Conservation (phyloP, 2,113 vertebrate species). For the Tragelaphus imberbis region DNA sequence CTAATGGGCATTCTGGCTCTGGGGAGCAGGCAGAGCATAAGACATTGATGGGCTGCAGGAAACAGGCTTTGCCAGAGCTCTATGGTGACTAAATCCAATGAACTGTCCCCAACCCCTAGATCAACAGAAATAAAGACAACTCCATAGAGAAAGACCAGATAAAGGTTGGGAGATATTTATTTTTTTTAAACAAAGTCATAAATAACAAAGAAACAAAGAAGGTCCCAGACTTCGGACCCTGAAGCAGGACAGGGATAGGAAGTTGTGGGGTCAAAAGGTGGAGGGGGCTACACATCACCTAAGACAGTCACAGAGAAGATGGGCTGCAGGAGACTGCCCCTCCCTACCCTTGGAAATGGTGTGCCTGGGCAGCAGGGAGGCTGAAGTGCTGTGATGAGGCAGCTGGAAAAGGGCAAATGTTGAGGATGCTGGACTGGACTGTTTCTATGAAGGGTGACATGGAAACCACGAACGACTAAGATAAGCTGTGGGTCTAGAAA, state of each 20-base stretch:
- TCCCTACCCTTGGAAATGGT: background rate
- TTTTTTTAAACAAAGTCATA: slow-evolving; percentile 77
- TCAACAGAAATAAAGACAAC: slow-evolving; percentile 37
- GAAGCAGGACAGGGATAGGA: slow-evolving; percentile 47
- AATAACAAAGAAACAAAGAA: slow-evolving; percentile 69
- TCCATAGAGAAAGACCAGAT: slow-evolving; percentile 2
- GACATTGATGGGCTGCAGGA: background rate
- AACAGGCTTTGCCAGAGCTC: background rate
- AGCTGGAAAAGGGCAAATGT: slow-evolving; percentile 13
- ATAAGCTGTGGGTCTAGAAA: slow-evolving; percentile 57
- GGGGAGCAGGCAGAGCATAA: background rate
- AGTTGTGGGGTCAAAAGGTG: slow-evolving; percentile 30
- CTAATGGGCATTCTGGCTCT: background rate
- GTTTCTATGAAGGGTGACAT: slow-evolving; percentile 11
- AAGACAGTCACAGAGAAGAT: slow-evolving; percentile 30
- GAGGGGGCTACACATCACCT: slow-evolving; percentile 19
- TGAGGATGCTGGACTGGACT: background rate
- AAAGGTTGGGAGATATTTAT: slow-evolving; percentile 78
- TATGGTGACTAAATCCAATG: background rate
- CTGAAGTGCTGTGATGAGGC: background rate
- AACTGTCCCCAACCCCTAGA: background rate
- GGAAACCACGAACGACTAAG: slow-evolving; percentile 33
- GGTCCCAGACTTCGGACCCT: slow-evolving; percentile 62
- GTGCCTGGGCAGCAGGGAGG: slow-evolving; percentile 45
- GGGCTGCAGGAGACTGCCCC: background rate